These are phyloP conservation scores for Zaprionus obscuricornis DNA, from an alignment of 2,888 invertebrate species.

Conservation along the genomic window DNA sequence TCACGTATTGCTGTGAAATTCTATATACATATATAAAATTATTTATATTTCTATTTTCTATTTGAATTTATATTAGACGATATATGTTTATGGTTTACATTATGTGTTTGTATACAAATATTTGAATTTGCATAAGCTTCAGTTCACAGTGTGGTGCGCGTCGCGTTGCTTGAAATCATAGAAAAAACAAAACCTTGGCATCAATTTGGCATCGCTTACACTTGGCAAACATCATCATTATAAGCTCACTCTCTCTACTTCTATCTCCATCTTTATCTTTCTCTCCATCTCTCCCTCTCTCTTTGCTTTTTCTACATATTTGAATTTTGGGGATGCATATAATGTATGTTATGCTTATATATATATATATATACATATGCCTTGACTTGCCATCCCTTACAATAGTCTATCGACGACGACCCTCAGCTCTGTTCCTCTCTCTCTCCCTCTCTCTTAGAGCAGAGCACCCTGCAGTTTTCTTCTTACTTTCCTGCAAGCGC, in stretches of 20 bases:
- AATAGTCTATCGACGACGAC: too few species aligned
- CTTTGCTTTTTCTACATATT: constrained; percentile 41
- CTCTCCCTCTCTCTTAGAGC: too few species aligned
- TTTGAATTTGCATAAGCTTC: constrained; percentile 51
- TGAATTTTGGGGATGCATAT: too few species aligned
- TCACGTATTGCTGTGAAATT: too few species aligned
- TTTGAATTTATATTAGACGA: neutral
- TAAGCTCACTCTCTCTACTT: too few species aligned
- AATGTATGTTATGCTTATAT: too few species aligned
- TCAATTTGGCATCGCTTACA: constrained; percentile 69
- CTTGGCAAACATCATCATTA: constrained; percentile 55
- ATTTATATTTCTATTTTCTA: neutral
- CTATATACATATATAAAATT: too few species aligned
- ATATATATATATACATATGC: too few species aligned
- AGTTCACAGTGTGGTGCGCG: constrained; percentile 22
- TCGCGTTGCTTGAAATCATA: neutral
- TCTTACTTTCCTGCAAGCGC: constrained; percentile 10
- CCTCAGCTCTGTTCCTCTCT: neutral
- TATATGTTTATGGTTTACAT: too few species aligned
- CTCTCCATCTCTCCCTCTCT: neutral
- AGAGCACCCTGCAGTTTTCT: too few species aligned
- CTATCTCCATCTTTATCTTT: constrained; percentile 43
- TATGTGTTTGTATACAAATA: constrained; percentile 11
- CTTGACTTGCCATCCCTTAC: too few species aligned
- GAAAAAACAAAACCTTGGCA: too few species aligned